Percentiles rank a stretch among this genome's conserved stretches.
Conservation (phyloP, 2,888 invertebrate species). For the Epirrhoe tristata region DNA sequence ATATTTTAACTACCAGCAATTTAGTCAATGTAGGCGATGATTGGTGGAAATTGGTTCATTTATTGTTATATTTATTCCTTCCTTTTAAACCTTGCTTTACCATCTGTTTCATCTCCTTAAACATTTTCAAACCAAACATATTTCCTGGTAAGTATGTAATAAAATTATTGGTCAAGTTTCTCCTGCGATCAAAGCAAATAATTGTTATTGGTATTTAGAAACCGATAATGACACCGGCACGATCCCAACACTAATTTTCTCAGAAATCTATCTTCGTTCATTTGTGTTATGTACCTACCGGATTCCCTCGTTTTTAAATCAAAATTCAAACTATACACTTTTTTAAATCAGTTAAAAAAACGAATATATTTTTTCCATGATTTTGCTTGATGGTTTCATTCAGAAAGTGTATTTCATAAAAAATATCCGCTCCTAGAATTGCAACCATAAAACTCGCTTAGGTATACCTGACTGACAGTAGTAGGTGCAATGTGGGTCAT, state of each 20-base stretch:
- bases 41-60: slow-evolving; percentile 30
- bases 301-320: neutral
- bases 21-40: slow-evolving; percentile 16
- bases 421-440: no score
- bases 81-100: neutral
- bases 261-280: neutral
- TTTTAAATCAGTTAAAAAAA: neutral
- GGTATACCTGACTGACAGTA: no score
- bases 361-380: neutral
- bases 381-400: neutral
- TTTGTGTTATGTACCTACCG: neutral
- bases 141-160: neutral
- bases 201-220: neutral
- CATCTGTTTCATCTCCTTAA: neutral
- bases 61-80: neutral
- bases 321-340: neutral
- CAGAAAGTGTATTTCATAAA: no score
- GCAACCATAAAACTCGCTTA: no score
- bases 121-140: neutral
- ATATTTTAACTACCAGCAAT: slow-evolving; percentile 34
- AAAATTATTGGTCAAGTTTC: no score
- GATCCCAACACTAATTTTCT: neutral
- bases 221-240: neutral
- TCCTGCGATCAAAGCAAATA: no score
- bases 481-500: no score